These are phyloP conservation scores for Ellobium chinense DNA, from an alignment of 2,888 invertebrate genomes.

Conservation along the genomic window DNA sequence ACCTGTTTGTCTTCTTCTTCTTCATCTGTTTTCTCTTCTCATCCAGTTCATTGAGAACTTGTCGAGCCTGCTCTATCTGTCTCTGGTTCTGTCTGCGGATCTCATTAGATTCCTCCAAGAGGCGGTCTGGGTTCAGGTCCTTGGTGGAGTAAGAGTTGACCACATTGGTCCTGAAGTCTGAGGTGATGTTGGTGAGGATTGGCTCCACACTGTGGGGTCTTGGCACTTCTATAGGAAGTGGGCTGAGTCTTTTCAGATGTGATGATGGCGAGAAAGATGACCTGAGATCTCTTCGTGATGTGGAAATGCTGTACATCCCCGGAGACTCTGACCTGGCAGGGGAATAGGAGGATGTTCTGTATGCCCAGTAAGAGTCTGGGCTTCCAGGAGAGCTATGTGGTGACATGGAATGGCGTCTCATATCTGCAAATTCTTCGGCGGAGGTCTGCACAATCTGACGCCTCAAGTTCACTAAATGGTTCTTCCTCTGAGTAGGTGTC, in stretches of 20 bases:
- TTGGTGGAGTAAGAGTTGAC: slow-evolving; percentile 16
- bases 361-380: slow-evolving; percentile 19
- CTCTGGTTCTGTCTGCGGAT: slow-evolving; percentile 57
- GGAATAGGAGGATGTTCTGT: slow-evolving; percentile 34
- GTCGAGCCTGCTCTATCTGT: slow-evolving; percentile 59
- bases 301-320: not conserved
- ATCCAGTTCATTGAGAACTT: slow-evolving; percentile 51
- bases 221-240: not conserved
- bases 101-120: slow-evolving; percentile 62
- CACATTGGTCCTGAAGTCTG: slow-evolving; percentile 41
- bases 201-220: slow-evolving; percentile 31
- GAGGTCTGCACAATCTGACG: slow-evolving; percentile 66
- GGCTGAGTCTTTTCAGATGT: not conserved
- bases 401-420: slow-evolving; percentile 43
- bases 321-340: slow-evolving; percentile 29
- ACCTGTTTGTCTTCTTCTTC: slow-evolving; percentile 1
- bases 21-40: slow-evolving; percentile 25
- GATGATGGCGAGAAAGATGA: not conserved
- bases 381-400: slow-evolving; percentile 15
- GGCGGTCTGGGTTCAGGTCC: slow-evolving; percentile 56
- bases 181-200: slow-evolving; percentile 5
- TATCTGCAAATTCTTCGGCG: slow-evolving; percentile 54
- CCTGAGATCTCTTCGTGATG: not conserved
- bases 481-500: slow-evolving; percentile 71
- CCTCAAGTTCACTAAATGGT: slow-evolving; percentile 66